A percentile compares a stretch with the other conserved stretches of the same genome.
Evolutionary conservation across 2,888 invertebrate species (phyloP).

Genomic region (Disparrhopalites patrizii): DNA sequence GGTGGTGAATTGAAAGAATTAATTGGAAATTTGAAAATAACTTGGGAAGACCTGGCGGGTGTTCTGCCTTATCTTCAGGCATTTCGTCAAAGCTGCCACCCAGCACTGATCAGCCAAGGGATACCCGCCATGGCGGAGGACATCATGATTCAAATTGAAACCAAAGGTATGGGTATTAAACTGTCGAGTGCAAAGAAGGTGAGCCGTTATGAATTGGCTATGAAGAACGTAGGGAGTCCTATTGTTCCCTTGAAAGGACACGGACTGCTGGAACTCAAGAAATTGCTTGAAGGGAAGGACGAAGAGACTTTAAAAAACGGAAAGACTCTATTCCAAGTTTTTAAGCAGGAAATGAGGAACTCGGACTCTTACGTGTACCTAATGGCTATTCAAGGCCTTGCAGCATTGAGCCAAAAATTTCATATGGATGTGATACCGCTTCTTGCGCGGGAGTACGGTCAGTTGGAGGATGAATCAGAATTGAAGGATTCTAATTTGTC

Average conservation of each 20-base stretch:
- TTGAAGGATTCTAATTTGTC: constrained; percentile 1
- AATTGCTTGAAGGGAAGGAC: constrained; percentile 66
- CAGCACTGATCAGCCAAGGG: constrained; percentile 21
- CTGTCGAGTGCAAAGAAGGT: constrained; percentile 44
- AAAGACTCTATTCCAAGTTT: constrained; percentile 64
- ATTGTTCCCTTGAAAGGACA: constrained; percentile 76
- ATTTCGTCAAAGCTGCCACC: constrained; percentile 24
- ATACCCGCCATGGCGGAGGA: constrained; percentile 39
- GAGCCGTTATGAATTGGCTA: constrained; percentile 60
- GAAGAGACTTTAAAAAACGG: constrained; percentile 62
- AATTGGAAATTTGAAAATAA: constrained; percentile 12
- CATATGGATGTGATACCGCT: constrained; percentile 66
- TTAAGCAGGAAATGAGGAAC: constrained; percentile 71
- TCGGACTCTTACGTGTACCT: constrained; percentile 79
- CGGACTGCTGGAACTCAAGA: constrained; percentile 68
- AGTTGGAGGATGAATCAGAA: not conserved
- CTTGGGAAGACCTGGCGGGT: constrained; percentile 33
- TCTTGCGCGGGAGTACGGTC: constrained; percentile 64
- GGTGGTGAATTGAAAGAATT: not conserved
- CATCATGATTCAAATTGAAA: constrained; percentile 36
- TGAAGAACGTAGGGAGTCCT: constrained; percentile 65
- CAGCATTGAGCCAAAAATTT: constrained; percentile 62
- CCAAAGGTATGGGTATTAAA: constrained; percentile 28
- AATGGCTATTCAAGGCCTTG: constrained; percentile 70
- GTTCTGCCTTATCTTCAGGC: constrained; percentile 36